Percentiles rank a stretch among this genome's conserved stretches.
phyloP scores from a whole-genome alignment of 2,888 invertebrate genomes.

The Temnothorax unifasciatus region DNA sequence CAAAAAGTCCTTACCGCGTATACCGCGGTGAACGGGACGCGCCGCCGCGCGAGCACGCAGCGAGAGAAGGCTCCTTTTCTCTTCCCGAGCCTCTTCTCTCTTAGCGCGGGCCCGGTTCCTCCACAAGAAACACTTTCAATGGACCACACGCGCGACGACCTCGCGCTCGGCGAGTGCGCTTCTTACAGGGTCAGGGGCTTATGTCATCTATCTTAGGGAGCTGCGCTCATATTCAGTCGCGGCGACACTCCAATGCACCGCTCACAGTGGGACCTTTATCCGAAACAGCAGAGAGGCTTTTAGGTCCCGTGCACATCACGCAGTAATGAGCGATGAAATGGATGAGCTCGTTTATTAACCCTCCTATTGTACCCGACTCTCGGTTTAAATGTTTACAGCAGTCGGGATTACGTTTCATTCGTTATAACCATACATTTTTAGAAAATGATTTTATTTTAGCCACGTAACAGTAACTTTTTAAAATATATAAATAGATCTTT shows the following conservation, averaged over 20 bases:
- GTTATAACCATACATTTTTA: background rate
- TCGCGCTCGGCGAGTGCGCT: conserved; percentile 71
- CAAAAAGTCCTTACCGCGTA: conserved; percentile 73
- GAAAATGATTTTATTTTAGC: background rate
- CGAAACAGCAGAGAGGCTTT: conserved; percentile 24
- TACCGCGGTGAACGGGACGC: conserved; percentile 69
- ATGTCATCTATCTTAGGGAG: conserved; percentile 82
- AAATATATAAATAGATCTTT: background rate
- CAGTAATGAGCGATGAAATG: conserved; percentile 28
- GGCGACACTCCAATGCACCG: conserved; percentile 81
- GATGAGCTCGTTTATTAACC: conserved; percentile 44
- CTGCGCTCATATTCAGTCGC: conserved; percentile 78
- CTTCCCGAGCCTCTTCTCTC: conserved; percentile 62
- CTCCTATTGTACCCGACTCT: background rate
- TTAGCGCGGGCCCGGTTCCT: conserved; percentile 50
- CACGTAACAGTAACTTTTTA: background rate
- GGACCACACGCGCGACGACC: conserved; percentile 80
- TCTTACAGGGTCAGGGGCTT: conserved; percentile 76
- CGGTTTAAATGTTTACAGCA: background rate
- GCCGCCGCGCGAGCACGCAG: conserved; percentile 28
- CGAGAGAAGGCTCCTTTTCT: conserved; percentile 66
- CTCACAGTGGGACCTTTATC: conserved; percentile 72
- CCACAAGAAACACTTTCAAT: conserved; percentile 73
- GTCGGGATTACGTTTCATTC: background rate
- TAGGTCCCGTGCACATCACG: conserved; percentile 6